phyloP scores from a whole-genome alignment of 2,113 vertebrate genomes.

The Forbesichthys papilliferus region DNA sequence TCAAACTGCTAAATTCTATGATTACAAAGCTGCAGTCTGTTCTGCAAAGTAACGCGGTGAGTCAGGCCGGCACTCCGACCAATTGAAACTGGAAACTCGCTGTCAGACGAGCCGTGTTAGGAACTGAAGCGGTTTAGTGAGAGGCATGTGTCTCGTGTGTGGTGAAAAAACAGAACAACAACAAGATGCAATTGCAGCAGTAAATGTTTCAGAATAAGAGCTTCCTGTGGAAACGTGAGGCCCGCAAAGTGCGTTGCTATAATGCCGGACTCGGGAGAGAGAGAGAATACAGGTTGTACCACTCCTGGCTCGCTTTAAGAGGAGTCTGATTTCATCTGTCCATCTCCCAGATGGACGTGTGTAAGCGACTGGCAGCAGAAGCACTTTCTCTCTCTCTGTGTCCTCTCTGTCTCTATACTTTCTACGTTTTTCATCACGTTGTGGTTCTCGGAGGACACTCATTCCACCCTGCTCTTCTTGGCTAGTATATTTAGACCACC shows the following conservation, averaged over 20 bases:
- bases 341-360: constrained; percentile 55
- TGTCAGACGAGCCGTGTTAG: constrained; percentile 17
- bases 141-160: constrained; percentile 16
- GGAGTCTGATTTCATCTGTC: constrained; percentile 54
- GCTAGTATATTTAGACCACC: constrained; percentile 45
- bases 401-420: constrained; percentile 6
- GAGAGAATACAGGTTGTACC: constrained; percentile 27
- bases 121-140: constrained; percentile 1
- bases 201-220: constrained; percentile 22
- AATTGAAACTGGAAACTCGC: not conserved
- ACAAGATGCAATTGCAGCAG: constrained; percentile 2
- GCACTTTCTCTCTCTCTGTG: constrained; percentile 27
- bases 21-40: constrained; percentile 21
- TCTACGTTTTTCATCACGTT: constrained; percentile 45
- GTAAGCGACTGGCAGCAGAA: constrained; percentile 56
- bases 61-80: constrained; percentile 3
- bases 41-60: constrained; percentile 14
- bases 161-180: constrained; percentile 12
- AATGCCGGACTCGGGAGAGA: constrained; percentile 2
- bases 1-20: constrained; percentile 8
- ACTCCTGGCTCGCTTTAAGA: constrained; percentile 33
- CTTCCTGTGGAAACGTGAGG: not conserved
- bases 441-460: constrained; percentile 36
- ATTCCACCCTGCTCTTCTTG: constrained; percentile 47
- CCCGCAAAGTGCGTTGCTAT: constrained; percentile 7